Percentiles rank a stretch among this genome's conserved stretches.
These are phyloP conservation scores for Chiridota heheva DNA, from an alignment of 35 echinoderm and acorn worm species.

Conservation along the genomic window DNA sequence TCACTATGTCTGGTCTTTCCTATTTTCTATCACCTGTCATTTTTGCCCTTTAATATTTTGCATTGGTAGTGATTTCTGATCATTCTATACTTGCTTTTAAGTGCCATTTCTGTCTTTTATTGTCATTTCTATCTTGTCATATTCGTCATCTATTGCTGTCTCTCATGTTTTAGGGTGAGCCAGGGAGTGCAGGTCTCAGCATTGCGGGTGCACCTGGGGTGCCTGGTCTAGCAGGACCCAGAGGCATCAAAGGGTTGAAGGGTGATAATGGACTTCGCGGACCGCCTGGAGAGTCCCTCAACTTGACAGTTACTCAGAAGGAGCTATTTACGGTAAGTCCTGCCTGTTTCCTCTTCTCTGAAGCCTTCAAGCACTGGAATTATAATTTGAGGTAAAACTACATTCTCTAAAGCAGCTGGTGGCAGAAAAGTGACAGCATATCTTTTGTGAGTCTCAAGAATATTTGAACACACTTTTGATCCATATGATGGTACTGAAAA, in stretches of 20 bases:
- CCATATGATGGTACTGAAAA: too few species aligned
- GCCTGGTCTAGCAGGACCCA: slow-evolving; percentile 34
- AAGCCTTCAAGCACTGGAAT: too few species aligned
- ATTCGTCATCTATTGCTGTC: neutral
- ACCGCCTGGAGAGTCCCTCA: neutral
- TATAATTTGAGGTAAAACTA: too few species aligned
- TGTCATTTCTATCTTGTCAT: neutral
- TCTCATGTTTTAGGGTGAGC: neutral
- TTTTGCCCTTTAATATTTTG: neutral
- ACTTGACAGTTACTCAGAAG: too few species aligned
- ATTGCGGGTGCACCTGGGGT: slow-evolving; percentile 19
- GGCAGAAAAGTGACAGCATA: too few species aligned
- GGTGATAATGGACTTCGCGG: neutral
- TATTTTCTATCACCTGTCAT: neutral
- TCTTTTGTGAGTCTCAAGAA: too few species aligned
- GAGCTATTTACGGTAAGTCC: too few species aligned
- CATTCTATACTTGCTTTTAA: neutral
- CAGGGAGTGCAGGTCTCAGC: slow-evolving; percentile 4
- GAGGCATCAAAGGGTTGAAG: slow-evolving; percentile 21
- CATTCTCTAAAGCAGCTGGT: too few species aligned
- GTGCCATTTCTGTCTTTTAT: neutral
- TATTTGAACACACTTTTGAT: too few species aligned
- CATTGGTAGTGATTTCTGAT: too few species aligned
- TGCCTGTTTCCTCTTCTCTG: too few species aligned
- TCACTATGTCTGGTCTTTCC: too few species aligned